phyloP scores from a whole-genome alignment of 2,113 vertebrate genomes.

The Festucalex cinctus region DNA sequence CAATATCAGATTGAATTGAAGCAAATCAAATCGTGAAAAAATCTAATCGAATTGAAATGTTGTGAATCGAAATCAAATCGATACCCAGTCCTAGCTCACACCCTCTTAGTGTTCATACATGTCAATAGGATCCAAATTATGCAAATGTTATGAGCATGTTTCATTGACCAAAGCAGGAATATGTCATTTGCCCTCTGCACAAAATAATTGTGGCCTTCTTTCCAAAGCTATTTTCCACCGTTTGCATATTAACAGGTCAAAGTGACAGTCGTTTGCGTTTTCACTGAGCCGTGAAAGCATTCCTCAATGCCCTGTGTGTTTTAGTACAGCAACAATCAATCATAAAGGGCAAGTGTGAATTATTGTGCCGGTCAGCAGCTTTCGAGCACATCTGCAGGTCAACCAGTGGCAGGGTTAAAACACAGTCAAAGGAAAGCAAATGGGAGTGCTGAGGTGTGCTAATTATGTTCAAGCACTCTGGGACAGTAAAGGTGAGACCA shows the following conservation, averaged over 20 bases:
- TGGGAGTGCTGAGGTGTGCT: conserved; percentile 44
- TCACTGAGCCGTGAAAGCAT: conserved; percentile 29
- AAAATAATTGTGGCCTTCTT: neutral
- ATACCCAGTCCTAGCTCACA: too few relatives aligned
- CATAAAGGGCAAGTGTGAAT: conserved; percentile 58
- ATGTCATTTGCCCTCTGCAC: neutral
- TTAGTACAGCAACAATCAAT: conserved; percentile 55
- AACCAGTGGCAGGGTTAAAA: conserved; percentile 46
- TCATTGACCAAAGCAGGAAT: neutral
- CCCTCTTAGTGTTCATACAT: neutral
- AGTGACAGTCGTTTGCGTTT: conserved; percentile 24
- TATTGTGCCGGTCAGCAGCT: conserved; percentile 65
- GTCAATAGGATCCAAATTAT: neutral
- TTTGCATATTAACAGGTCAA: conserved; percentile 10
- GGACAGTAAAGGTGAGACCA: conserved; percentile 43
- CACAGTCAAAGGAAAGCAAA: conserved; percentile 38
- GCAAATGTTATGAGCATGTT: neutral
- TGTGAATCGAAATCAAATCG: too few relatives aligned
- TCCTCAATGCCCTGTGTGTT: conserved; percentile 32
- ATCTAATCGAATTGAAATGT: too few relatives aligned
- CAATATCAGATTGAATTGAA: too few relatives aligned
- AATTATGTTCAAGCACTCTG: conserved; percentile 57
- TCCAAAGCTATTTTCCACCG: neutral
- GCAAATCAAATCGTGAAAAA: too few relatives aligned
- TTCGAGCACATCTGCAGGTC: conserved; percentile 59